phyloP scores from a whole-genome alignment of 2,797 vertebrate species.

The Dromococcyx pavoninus region DNA sequence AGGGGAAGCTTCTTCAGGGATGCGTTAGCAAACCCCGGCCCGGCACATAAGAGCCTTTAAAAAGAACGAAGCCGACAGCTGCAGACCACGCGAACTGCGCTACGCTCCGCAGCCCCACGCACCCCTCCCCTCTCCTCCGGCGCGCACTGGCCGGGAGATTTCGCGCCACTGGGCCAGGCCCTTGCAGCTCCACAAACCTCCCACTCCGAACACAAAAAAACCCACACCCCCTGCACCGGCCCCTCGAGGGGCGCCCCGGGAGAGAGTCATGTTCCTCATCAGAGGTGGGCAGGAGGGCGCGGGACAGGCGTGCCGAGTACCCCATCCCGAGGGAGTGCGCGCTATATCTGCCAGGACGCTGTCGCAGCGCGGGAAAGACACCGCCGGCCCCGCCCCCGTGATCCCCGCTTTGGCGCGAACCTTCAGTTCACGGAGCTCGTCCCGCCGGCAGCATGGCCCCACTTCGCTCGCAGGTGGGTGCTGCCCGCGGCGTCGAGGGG shows the following conservation, averaged over 20 bases:
- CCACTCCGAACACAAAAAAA: fast-evolving
- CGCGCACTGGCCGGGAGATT: neutral
- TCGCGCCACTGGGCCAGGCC: conserved; percentile 65
- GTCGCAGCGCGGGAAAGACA: conserved; percentile 32
- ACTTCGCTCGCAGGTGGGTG: conserved; percentile 24
- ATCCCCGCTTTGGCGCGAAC: conserved; percentile 57
- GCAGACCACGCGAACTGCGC: fast-evolving
- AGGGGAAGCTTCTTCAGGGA: fast-evolving
- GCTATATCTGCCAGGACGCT: conserved; percentile 47
- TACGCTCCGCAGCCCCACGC: neutral
- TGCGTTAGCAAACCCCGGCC: neutral
- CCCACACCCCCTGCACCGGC: fast-evolving
- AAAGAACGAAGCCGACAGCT: fast-evolving
- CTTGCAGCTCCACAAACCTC: conserved; percentile 32
- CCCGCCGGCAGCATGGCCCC: neutral
- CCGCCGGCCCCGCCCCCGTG: conserved; percentile 11
- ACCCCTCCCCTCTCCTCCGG: neutral
- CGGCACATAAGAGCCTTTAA: too few species aligned
- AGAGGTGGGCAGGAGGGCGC: fast-evolving
- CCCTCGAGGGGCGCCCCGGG: fast-evolving
- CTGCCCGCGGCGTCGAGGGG: neutral
- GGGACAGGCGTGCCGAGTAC: fast-evolving
- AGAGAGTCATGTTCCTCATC: fast-evolving
- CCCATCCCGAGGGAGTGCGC: fast-evolving
- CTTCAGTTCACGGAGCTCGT: neutral